Percentiles rank a stretch among this genome's conserved stretches.
These are phyloP conservation scores for Platanista minor DNA, from an alignment of 2,113 vertebrate genomes.

Conservation along the genomic window DNA sequence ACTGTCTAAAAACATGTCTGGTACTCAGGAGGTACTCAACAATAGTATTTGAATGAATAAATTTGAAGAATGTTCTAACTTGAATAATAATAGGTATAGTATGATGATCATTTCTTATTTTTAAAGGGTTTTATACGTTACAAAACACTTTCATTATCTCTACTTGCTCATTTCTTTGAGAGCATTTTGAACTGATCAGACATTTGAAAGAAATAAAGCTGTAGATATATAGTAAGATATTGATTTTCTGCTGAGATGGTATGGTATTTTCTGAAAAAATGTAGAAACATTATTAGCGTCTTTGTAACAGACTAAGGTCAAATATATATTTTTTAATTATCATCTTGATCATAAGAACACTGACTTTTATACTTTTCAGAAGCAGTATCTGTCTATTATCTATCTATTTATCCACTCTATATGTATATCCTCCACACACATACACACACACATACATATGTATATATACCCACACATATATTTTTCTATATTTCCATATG, in stretches of 20 bases:
- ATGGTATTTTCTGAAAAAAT: not conserved
- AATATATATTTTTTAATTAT: not conserved
- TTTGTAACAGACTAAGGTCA: not conserved
- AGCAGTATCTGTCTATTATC: not conserved
- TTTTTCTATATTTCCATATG: not conserved
- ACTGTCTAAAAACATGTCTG: not conserved
- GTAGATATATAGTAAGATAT: not conserved
- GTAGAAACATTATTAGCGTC: not conserved
- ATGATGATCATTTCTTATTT: not conserved
- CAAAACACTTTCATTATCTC: not conserved
- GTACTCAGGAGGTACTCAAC: not conserved
- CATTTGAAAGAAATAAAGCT: not conserved
- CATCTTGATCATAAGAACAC: not conserved
- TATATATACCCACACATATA: not conserved
- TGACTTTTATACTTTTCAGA: not conserved
- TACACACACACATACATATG: not conserved
- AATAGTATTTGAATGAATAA: not conserved
- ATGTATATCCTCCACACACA: too few relatives aligned
- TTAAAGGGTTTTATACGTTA: not conserved
- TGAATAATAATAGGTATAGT: not conserved
- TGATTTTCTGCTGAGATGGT: not conserved
- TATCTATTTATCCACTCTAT: too few relatives aligned
- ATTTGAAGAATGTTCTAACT: not conserved
- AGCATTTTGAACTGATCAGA: not conserved
- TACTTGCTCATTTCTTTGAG: not conserved